Evolutionary conservation across 2,113 vertebrate genomes (phyloP).

Genomic region (Falcunculus frontatus): DNA sequence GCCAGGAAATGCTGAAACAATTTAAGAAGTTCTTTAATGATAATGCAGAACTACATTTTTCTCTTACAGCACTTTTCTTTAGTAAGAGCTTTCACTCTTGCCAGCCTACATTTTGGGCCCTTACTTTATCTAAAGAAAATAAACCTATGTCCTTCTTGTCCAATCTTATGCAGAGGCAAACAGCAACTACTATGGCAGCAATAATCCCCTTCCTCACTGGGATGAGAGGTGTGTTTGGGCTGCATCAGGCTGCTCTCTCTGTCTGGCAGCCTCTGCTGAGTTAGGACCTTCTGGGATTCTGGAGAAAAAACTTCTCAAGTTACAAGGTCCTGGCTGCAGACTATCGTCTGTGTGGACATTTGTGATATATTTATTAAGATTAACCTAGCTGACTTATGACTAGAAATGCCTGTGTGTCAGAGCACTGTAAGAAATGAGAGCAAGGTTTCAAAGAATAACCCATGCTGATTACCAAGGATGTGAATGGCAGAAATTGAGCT

Average conservation of each 20-base stretch:
- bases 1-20: neutral
- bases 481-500: neutral
- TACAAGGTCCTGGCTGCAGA: neutral
- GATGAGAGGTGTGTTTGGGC: neutral
- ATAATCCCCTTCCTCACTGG: neutral
- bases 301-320: neutral
- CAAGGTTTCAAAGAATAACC: neutral
- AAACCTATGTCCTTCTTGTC: neutral
- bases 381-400: neutral
- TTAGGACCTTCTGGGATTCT: neutral
- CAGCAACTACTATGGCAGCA: neutral
- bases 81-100: neutral
- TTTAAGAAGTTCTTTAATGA: neutral
- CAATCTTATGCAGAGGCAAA: neutral
- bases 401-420: neutral
- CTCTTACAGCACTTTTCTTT: neutral
- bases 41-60: accelerated
- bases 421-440: neutral
- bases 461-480: neutral
- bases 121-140: neutral
- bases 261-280: neutral
- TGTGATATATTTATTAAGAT: neutral
- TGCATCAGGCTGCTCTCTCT: neutral
- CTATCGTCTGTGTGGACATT: neutral
- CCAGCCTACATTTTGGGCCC: neutral